Evolutionary conservation across 2,797 vertebrate species (phyloP).

Genomic region (Sebastes baramenuke): DNA sequence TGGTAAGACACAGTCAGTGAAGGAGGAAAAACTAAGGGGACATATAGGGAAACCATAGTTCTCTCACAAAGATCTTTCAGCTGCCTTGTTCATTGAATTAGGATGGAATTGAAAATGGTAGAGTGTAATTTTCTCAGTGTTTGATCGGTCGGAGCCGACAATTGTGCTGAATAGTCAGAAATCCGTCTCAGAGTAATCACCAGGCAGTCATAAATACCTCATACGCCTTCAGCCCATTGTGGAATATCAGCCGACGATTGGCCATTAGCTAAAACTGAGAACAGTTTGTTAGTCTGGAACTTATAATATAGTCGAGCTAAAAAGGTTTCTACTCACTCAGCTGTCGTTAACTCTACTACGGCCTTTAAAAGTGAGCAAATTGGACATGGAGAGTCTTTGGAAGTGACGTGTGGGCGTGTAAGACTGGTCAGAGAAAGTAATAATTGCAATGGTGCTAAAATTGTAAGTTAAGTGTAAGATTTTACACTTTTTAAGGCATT

Average conservation of each 20-base stretch:
- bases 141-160: neutral
- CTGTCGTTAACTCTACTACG: neutral
- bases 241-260: neutral
- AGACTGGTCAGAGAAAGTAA: neutral
- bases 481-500: neutral
- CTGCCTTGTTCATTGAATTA: conserved; percentile 4
- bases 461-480: neutral
- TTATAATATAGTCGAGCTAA: neutral
- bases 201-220: neutral
- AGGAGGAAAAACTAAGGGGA: neutral
- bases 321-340: neutral
- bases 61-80: neutral
- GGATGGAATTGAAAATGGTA: neutral
- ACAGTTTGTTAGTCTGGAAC: neutral
- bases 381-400: neutral
- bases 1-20: neutral
- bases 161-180: conserved; percentile 27
- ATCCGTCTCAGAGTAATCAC: conserved; percentile 11
- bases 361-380: neutral
- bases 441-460: neutral
- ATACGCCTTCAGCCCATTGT: neutral
- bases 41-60: neutral
- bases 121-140: conserved; percentile 10
- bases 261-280: neutral
- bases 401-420: neutral